Conservation (phyloP, 1,140 invertebrate species). For the Philopotamus ludificatus region DNA sequence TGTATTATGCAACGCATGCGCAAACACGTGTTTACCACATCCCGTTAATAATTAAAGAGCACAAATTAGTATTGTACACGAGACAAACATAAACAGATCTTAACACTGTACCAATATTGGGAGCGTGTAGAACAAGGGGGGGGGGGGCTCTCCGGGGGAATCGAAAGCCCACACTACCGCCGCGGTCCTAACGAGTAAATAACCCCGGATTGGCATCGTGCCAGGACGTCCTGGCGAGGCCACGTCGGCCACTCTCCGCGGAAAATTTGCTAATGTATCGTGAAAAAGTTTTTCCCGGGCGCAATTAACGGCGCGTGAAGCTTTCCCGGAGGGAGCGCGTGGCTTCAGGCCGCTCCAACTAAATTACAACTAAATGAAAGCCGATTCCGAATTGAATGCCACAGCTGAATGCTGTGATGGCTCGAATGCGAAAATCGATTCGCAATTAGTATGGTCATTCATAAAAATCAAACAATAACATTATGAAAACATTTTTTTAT, state of each 20-base stretch:
- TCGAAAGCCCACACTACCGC: not conserved
- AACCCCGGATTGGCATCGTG: conserved; percentile 2
- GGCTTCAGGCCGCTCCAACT: not conserved
- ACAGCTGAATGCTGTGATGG: too few relatives aligned
- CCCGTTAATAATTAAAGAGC: too few relatives aligned
- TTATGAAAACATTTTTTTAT: too few relatives aligned
- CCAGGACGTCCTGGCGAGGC: not conserved
- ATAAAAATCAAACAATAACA: too few relatives aligned
- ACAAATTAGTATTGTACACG: too few relatives aligned
- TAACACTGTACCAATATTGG: not conserved
- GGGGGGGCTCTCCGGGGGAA: not conserved
- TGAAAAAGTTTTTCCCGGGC: conserved; percentile 14
- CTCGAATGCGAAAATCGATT: too few relatives aligned
- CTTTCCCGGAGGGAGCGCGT: not conserved
- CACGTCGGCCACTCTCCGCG: not conserved
- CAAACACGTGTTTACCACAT: too few relatives aligned
- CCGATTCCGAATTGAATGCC: too few relatives aligned
- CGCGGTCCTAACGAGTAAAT: conserved; percentile 8
- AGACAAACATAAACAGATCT: not conserved
- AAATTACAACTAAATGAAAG: too few relatives aligned
- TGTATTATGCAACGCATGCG: too few relatives aligned
- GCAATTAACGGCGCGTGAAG: conserved; percentile 24
- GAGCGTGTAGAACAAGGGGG: not conserved
- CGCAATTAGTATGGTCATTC: too few relatives aligned
- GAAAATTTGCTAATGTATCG: conserved; percentile 25